A percentile compares a stretch with the other conserved stretches of the same genome.
These are phyloP conservation scores for Takifugu flavidus DNA, from an alignment of 2,113 vertebrate species.

Conservation along the genomic window DNA sequence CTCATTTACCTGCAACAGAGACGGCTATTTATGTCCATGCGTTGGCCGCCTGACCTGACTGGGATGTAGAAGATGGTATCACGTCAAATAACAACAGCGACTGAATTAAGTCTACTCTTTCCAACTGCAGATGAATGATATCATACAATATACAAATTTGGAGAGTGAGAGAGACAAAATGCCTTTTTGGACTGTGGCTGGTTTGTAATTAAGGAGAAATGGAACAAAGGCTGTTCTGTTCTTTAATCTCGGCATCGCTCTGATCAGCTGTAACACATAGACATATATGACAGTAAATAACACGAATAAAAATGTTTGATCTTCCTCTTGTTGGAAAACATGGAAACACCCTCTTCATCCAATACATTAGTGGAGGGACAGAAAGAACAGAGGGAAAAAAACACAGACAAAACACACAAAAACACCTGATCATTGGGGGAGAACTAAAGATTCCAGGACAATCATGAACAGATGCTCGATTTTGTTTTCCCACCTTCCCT, in stretches of 20 bases:
- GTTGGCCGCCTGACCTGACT: slow-evolving; percentile 23
- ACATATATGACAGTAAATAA: too few relatives aligned
- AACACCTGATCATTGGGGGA: slow-evolving; percentile 26
- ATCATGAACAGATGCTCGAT: slow-evolving; percentile 34
- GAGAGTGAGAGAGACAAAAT: too few relatives aligned
- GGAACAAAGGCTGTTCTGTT: background rate
- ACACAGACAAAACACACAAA: slow-evolving; percentile 25
- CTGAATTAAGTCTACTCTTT: slow-evolving; percentile 5
- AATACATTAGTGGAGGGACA: slow-evolving; percentile 11
- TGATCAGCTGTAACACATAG: background rate
- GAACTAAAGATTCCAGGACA: slow-evolving; percentile 35
- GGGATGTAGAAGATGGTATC: slow-evolving; percentile 12
- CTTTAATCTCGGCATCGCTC: background rate
- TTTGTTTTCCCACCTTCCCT: slow-evolving; percentile 35
- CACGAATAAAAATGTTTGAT: too few relatives aligned
- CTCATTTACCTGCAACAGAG: slow-evolving; percentile 71
- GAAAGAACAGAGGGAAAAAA: slow-evolving; percentile 18
- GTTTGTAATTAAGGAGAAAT: background rate
- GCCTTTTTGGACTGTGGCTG: background rate
- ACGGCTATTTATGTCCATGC: slow-evolving; percentile 48
- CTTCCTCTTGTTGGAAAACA: too few relatives aligned
- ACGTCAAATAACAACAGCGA: slow-evolving; percentile 19
- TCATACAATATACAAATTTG: background rate
- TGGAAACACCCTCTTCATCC: slow-evolving; percentile 36
- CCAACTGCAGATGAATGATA: slow-evolving; percentile 27